Evolutionary conservation across 2,113 vertebrate species (phyloP).

Genomic region (Microcebus griseorufus): DNA sequence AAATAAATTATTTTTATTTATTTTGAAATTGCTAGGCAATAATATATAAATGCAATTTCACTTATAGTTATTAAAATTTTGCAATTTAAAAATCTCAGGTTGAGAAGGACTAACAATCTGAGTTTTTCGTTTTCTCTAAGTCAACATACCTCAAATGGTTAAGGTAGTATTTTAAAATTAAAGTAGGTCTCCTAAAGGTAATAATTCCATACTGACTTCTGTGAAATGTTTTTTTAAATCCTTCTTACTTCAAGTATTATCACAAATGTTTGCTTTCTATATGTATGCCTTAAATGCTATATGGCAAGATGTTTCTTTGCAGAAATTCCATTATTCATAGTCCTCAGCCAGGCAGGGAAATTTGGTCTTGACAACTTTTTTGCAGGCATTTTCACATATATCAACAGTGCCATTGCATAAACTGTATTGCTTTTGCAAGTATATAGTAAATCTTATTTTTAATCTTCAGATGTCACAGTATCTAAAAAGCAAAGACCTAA

Average conservation of each 20-base stretch:
- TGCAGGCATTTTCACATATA: not conserved
- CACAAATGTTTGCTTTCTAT: not conserved
- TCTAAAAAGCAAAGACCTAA: conserved; percentile 23
- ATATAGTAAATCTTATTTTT: not conserved
- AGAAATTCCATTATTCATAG: not conserved
- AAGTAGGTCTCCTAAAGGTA: not conserved
- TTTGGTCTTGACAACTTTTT: conserved; percentile 7
- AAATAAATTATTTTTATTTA: not conserved
- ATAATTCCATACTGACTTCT: not conserved
- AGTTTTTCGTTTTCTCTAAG: not conserved
- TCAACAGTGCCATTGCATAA: not conserved
- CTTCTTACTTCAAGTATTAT: not conserved
- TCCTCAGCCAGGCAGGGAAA: not conserved
- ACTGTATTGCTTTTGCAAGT: not conserved
- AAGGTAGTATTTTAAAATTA: conserved; percentile 38
- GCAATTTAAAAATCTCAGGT: conserved; percentile 15
- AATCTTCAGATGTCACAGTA: not conserved
- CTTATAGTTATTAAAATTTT: conserved; percentile 13
- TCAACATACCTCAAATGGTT: not conserved
- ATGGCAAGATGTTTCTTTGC: not conserved
- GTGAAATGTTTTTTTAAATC: not conserved
- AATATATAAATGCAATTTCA: not conserved
- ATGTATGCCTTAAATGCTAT: not conserved
- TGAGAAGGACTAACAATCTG: not conserved
- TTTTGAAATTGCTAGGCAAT: conserved; percentile 35